phyloP scores from a whole-genome alignment of 2,113 vertebrate species.

The Progne subis region DNA sequence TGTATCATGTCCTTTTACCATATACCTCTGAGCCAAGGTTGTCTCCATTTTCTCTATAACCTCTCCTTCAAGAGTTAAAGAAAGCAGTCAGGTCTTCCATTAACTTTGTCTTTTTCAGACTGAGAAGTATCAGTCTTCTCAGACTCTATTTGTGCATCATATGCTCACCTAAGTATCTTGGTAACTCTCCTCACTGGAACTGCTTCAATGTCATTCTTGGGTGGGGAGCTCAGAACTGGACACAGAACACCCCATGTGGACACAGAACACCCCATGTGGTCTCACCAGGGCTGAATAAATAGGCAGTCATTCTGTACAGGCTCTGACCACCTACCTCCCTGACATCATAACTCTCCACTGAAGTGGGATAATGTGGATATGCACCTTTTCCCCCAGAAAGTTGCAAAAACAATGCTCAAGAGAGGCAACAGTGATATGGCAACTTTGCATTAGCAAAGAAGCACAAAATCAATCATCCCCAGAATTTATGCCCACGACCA shows the following conservation, averaged over 20 bases:
- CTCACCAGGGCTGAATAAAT: neutral
- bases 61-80: neutral
- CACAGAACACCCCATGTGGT: neutral
- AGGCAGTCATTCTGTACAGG: neutral
- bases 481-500: neutral
- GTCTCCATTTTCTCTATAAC: neutral
- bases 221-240: neutral
- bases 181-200: neutral
- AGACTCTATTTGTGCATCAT: neutral
- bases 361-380: neutral
- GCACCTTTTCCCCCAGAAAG: neutral
- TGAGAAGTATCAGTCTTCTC: neutral
- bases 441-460: neutral
- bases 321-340: neutral
- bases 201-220: fast-evolving
- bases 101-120: neutral
- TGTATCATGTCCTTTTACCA: neutral
- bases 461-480: neutral
- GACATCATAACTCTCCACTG: no score
- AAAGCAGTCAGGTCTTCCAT: neutral
- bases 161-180: neutral
- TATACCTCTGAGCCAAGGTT: neutral
- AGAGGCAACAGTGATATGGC: neutral
- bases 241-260: neutral
- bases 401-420: neutral